phyloP scores from a whole-genome alignment of 2,113 vertebrate genomes.

The Delphinus delphis region DNA sequence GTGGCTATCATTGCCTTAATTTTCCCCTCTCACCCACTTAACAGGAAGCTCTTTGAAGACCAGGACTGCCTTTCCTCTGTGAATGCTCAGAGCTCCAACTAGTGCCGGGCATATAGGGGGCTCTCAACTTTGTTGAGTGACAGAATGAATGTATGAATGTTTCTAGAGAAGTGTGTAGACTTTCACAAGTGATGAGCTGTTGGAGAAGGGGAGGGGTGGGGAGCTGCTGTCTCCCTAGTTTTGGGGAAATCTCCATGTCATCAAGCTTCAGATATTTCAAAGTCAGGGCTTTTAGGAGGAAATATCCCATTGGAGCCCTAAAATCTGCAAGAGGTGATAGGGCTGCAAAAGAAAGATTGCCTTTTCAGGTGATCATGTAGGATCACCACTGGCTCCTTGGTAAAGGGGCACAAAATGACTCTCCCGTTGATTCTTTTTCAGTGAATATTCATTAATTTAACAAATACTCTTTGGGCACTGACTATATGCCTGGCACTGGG shows the following conservation, averaged over 20 bases:
- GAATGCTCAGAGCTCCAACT: background rate
- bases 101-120: background rate
- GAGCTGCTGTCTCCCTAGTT: background rate
- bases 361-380: background rate
- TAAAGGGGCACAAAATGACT: background rate
- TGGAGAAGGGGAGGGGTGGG: background rate
- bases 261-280: background rate
- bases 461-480: background rate
- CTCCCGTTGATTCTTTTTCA: background rate
- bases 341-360: background rate
- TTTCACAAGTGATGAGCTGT: background rate
- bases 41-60: background rate
- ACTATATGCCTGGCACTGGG: background rate
- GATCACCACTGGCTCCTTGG: background rate
- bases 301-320: background rate
- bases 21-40: background rate
- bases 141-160: background rate
- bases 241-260: background rate
- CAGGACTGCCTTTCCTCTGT: background rate
- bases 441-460: background rate
- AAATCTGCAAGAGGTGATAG: background rate
- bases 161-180: background rate
- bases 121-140: background rate
- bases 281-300: background rate
- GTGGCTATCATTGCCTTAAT: background rate